Conservation (phyloP, 2,113 vertebrate genomes). For the Gila orcuttii region DNA sequence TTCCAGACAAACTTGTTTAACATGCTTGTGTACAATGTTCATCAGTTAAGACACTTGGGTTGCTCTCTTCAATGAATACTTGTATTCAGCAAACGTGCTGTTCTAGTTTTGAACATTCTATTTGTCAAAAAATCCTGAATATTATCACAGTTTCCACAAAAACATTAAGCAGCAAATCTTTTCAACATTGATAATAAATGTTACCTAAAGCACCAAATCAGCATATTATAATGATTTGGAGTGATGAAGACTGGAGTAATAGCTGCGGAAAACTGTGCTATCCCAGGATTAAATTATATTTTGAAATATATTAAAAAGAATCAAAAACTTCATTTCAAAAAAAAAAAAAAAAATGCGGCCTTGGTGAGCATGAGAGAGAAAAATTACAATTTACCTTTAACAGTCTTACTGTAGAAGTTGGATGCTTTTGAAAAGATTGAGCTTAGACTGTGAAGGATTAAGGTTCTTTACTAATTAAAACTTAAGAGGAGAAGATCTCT, state of each 20-base stretch:
- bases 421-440: constrained; percentile 44
- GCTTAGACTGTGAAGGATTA: constrained; percentile 51
- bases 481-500: constrained; percentile 27
- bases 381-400: constrained; percentile 13
- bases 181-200: not conserved
- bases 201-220: not conserved
- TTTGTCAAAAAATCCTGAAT: not conserved
- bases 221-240: not conserved
- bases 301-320: not conserved
- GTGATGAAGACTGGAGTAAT: too few relatives aligned
- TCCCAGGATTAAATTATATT: not conserved
- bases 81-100: not conserved
- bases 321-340: not conserved
- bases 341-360: not conserved
- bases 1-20: not conserved
- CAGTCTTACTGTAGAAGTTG: constrained; percentile 47
- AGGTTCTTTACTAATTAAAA: constrained; percentile 62
- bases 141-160: not conserved
- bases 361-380: not conserved
- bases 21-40: not conserved
- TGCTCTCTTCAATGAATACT: not conserved
- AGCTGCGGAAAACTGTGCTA: too few relatives aligned
- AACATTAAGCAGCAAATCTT: not conserved
- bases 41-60: not conserved
- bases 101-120: not conserved